Evolutionary conservation across 2,113 vertebrate species (phyloP).

Genomic region (Anser cygnoides): DNA sequence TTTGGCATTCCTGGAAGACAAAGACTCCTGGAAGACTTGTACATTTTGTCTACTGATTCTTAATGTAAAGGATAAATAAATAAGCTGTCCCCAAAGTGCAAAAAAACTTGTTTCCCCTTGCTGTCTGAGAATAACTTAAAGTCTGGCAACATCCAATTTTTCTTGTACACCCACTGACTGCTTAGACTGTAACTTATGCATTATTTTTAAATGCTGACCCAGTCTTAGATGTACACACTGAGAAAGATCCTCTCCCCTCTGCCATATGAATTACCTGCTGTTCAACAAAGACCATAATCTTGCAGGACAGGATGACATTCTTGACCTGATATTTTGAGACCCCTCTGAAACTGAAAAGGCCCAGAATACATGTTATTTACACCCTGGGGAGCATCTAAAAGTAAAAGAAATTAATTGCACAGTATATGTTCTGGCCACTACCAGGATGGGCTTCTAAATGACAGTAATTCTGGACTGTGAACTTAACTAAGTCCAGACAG

Average conservation of each 20-base stretch:
- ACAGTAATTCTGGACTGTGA: background rate
- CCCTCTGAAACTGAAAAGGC: background rate
- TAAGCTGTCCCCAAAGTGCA: background rate
- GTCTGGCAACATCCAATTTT: background rate
- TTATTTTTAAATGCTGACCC: background rate
- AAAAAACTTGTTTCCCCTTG: background rate
- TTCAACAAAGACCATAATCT: background rate
- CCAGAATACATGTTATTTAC: background rate
- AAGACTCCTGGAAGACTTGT: background rate
- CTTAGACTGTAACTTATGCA: background rate
- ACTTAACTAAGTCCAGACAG: background rate
- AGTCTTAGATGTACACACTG: background rate
- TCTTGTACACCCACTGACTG: background rate
- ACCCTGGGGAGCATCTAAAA: background rate
- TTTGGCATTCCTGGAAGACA: background rate
- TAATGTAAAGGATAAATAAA: background rate
- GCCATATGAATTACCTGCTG: background rate
- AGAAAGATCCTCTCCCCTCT: background rate
- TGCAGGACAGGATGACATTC: background rate
- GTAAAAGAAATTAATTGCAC: background rate
- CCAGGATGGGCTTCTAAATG: background rate
- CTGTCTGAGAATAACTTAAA: background rate
- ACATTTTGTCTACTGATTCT: background rate
- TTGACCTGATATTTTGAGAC: background rate
- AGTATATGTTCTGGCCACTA: background rate